Percentiles rank a stretch among this genome's conserved stretches.
phyloP scores from a whole-genome alignment of 2,797 vertebrate genomes.

The Acestrorhynchus altus region DNA sequence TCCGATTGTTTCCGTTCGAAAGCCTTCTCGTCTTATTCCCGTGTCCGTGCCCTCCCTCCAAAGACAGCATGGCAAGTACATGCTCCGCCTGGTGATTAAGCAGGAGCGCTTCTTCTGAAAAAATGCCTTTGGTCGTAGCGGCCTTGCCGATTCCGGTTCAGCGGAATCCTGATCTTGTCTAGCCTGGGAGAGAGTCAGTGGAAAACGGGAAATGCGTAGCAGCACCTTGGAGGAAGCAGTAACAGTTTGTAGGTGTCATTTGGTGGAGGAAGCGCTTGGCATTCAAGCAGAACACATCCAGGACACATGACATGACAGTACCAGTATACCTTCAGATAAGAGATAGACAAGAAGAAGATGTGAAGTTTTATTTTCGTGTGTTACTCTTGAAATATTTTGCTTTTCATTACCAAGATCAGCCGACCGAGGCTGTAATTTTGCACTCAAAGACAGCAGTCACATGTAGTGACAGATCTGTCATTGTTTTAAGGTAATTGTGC shows the following conservation, averaged over 20 bases:
- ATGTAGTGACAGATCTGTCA: not conserved
- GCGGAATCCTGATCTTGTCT: not conserved
- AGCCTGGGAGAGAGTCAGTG: not conserved
- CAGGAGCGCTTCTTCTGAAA: not conserved
- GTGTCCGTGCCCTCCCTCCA: conserved; percentile 12
- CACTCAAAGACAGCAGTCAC: not conserved
- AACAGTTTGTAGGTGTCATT: not conserved
- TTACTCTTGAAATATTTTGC: not conserved
- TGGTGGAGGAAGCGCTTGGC: not conserved
- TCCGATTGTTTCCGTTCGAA: conserved; percentile 67
- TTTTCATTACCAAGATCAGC: conserved; percentile 14
- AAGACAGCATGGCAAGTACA: conserved; percentile 9
- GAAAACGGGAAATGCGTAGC: not conserved
- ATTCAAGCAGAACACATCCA: not conserved
- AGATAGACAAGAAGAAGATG: not conserved
- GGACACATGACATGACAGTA: conserved; percentile 2
- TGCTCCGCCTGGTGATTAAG: conserved; percentile 7
- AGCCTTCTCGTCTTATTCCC: conserved; percentile 52
- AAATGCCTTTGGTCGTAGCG: not conserved
- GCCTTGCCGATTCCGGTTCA: not conserved
- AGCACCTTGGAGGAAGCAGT: not conserved
- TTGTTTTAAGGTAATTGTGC: not conserved
- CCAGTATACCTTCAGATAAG: not conserved
- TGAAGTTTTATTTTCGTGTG: not conserved
- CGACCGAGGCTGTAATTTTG: conserved; percentile 3